A percentile compares a stretch with the other conserved stretches of the same genome.
These are phyloP conservation scores for Amazona guildingii DNA, from an alignment of 2,113 vertebrate genomes.

Conservation along the genomic window DNA sequence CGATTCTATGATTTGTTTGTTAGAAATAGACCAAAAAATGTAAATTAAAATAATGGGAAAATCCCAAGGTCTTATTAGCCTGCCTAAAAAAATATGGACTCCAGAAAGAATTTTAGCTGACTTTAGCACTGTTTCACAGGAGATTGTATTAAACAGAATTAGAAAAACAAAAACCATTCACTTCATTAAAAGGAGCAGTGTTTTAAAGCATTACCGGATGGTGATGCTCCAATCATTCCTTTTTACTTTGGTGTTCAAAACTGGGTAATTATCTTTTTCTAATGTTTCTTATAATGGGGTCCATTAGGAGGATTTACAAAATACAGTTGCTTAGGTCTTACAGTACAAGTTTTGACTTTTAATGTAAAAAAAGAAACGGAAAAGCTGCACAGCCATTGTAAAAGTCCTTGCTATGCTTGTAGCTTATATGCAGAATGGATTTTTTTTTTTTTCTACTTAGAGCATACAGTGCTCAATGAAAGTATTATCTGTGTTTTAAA, in stretches of 20 bases:
- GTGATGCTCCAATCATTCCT: accelerated
- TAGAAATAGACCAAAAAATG: neutral
- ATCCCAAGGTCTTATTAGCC: neutral
- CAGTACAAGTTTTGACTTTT: neutral
- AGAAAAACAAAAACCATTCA: neutral
- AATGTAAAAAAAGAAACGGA: neutral
- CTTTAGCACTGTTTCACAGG: neutral
- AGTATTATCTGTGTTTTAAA: neutral
- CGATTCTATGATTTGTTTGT: neutral
- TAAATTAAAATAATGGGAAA: neutral
- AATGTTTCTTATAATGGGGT: neutral
- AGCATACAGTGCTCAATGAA: neutral
- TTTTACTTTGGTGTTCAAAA: neutral
- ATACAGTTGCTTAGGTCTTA: neutral
- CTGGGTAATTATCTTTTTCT: neutral
- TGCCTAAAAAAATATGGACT: neutral
- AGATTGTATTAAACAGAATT: neutral
- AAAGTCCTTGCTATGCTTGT: neutral
- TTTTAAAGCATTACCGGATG: neutral
- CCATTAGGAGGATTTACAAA: neutral
- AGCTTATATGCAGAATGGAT: neutral
- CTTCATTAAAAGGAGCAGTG: neutral
- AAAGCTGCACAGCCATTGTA: neutral
- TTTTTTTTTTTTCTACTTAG: neutral
- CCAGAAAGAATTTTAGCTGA: neutral